A percentile compares a stretch with the other conserved stretches of the same genome.
These are phyloP conservation scores for Protodeltote pygarga DNA, from an alignment of 2,888 invertebrate genomes.

Conservation along the genomic window DNA sequence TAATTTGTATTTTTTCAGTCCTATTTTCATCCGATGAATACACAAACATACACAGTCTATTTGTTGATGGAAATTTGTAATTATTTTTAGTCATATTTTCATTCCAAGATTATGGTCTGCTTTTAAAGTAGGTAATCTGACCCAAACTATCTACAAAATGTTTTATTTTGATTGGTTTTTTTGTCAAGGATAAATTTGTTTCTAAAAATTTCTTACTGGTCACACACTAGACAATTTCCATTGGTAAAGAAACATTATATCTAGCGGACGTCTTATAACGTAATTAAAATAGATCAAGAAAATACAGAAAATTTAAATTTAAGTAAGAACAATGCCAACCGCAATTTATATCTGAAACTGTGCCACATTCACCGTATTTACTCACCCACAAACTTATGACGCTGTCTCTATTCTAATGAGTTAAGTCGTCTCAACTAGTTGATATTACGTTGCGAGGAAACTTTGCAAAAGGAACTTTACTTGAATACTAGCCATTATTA, in stretches of 20 bases:
- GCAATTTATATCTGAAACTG: slow-evolving; percentile 32
- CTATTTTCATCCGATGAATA: no score
- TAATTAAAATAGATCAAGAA: slow-evolving; percentile 24
- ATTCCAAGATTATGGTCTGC: no score
- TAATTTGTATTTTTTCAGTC: no score
- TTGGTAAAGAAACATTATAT: slow-evolving; percentile 35
- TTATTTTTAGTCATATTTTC: no score
- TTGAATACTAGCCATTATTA: slow-evolving; percentile 60
- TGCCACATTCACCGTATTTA: slow-evolving; percentile 40
- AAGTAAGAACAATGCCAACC: slow-evolving; percentile 25
- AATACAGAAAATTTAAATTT: slow-evolving; percentile 27
- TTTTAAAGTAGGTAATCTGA: no score
- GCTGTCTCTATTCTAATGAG: slow-evolving; percentile 57
- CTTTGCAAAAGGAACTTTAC: slow-evolving; percentile 51
- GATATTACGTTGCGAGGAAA: slow-evolving; percentile 51
- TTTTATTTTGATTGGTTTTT: no score
- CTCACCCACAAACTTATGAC: slow-evolving; percentile 38
- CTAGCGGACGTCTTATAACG: slow-evolving; percentile 15
- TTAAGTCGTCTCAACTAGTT: slow-evolving; percentile 54
- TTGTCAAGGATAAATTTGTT: no score
- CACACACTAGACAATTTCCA: no score
- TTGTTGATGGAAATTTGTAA: no score
- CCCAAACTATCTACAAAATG: no score
- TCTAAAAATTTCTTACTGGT: no score
- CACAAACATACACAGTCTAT: no score